Evolutionary conservation across 2,113 vertebrate species (phyloP).

Genomic region (Oreochromis niloticus): DNA sequence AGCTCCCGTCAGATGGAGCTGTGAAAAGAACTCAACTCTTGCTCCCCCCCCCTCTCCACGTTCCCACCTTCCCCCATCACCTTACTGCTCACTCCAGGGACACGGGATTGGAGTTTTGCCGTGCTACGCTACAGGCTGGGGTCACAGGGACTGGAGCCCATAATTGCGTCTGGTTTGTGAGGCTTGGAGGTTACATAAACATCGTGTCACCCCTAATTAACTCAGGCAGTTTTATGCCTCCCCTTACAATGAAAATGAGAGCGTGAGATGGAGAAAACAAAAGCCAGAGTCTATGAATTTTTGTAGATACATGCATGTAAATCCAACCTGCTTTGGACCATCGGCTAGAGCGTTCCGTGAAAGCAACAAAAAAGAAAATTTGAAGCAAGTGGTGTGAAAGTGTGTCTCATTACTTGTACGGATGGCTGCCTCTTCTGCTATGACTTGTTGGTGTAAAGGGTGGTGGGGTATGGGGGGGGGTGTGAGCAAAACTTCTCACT

Average conservation of each 20-base stretch:
- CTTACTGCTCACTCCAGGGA: conserved; percentile 38
- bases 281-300: not conserved
- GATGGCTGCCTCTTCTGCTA: conserved; percentile 9
- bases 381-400: conserved; percentile 46
- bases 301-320: conserved; percentile 4
- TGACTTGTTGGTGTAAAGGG: conserved; percentile 33
- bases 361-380: conserved; percentile 52
- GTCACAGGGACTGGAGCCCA: conserved; percentile 61
- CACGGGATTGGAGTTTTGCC: conserved; percentile 27
- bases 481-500: conserved; percentile 31
- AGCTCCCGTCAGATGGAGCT: conserved; percentile 57
- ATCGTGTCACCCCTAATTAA: conserved; percentile 75
- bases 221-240: conserved; percentile 33
- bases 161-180: conserved; percentile 73
- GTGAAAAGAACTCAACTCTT: conserved; percentile 69
- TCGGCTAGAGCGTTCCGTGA: not conserved
- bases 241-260: conserved; percentile 9
- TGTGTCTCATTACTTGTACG: not conserved
- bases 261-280: not conserved
- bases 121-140: conserved; percentile 39
- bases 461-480: not conserved
- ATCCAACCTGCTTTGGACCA: not conserved
- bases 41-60: conserved; percentile 20
- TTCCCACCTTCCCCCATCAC: conserved; percentile 30
- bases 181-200: conserved; percentile 79